Evolutionary conservation across 2,888 invertebrate genomes (phyloP).

Genomic region (Drosophila leonis): DNA sequence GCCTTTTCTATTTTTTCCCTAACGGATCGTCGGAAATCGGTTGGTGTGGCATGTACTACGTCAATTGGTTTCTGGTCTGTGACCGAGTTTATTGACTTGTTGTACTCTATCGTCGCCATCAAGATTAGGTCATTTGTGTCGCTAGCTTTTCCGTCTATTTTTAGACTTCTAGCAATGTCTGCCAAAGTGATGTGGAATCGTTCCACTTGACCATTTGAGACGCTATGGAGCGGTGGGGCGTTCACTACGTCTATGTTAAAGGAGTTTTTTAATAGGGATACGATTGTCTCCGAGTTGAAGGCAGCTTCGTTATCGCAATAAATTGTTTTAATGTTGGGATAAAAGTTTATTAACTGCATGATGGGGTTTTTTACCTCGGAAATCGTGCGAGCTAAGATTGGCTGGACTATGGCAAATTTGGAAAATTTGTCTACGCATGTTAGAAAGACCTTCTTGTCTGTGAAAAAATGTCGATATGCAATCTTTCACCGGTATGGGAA

Average conservation of each 20-base stretch:
- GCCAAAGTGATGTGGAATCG: background rate
- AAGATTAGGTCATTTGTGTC: background rate
- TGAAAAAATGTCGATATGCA: background rate
- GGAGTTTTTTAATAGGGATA: background rate
- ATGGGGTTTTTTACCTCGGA: background rate
- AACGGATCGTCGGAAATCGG: too few species aligned
- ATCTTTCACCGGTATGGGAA: background rate
- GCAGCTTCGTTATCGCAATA: too few species aligned
- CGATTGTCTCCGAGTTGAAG: background rate
- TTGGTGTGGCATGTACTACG: too few species aligned
- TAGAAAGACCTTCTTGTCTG: background rate
- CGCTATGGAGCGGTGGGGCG: too few species aligned
- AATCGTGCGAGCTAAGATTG: background rate
- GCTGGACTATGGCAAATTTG: background rate
- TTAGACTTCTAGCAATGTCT: background rate
- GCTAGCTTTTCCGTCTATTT: background rate
- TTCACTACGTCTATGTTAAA: too few species aligned
- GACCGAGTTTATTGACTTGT: background rate
- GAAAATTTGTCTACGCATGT: background rate
- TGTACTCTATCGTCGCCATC: conserved; percentile 1
- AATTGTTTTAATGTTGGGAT: too few species aligned
- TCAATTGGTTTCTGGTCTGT: background rate
- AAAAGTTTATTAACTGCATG: background rate
- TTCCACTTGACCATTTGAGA: background rate
- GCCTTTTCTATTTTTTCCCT: too few species aligned